Evolutionary conservation across 2,797 vertebrate species (phyloP), one percentile per base, ranked within the genome.

Genomic region (Chiloscyllium punctatum): DNA sequence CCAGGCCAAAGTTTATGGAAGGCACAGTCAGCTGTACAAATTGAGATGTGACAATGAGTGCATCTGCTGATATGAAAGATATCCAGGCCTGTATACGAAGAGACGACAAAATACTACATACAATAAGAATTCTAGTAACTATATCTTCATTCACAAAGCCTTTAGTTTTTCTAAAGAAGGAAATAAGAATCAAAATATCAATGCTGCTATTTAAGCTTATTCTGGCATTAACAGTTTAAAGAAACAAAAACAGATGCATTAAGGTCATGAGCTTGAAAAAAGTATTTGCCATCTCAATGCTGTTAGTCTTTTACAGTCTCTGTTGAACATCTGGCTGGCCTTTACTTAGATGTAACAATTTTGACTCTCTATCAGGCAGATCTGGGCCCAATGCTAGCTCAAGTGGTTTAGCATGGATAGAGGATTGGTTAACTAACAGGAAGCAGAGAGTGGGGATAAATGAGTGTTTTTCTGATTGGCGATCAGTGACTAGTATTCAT

Each of bases 141-240:
- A 30, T 30, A 72, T 51, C 42, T 94, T 72, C 13, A 72, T 42
- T 94, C 68, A 53, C 94, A 77, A 95, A 72, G 42, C 69, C 68
- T 72, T 94, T 51, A 71, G 69, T 9, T 72, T 94, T 94, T 33
- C 69, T 71, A 42, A 94, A 94, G 25, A 57, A n/a, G 87, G 42
- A 94, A 74, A 94, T 94, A 69, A 94, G 68, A 71, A 94, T 94
- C 37, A 53, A 18, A 92, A 92, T 92, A 92, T 37, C 21, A 92
- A 68, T 68, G 90, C n/a, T 68, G n/a, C 62, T 37, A 92, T 25
- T 68, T 77, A 71, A 74, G 37, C 8, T 94, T 57, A 94, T 25
- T 7, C 30, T 33, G 21, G n/a, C 13, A 68, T 92, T 66, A 66
- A 92, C 37, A 92, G 66, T 66, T 92, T 66, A 90, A 21, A 92